phyloP scores from a whole-genome alignment of 2,888 invertebrate genomes.

The Ormia ochracea region DNA sequence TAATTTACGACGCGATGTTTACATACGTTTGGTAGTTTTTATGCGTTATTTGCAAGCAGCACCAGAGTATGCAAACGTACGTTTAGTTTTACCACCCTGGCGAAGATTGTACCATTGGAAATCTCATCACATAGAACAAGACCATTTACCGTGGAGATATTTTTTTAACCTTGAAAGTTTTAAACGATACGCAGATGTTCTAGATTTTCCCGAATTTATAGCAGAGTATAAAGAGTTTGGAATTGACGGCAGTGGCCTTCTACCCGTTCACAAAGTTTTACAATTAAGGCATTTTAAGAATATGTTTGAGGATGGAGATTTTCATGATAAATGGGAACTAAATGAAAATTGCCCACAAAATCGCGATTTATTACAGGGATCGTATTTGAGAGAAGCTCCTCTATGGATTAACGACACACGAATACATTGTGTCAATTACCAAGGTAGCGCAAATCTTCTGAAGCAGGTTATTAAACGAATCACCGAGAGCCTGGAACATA shows the following conservation, averaged over 20 bases:
- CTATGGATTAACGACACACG: constrained; percentile 80
- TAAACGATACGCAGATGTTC: constrained; percentile 83
- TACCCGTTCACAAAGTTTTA: constrained; percentile 85
- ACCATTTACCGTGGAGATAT: constrained; percentile 85
- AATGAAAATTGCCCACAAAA: constrained; percentile 78
- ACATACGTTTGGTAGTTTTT: constrained; percentile 92
- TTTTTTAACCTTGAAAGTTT: constrained; percentile 92
- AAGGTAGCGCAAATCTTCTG: constrained; percentile 85
- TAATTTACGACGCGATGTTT: constrained; percentile 96
- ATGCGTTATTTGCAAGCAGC: constrained; percentile 82
- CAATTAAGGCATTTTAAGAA: constrained; percentile 90
- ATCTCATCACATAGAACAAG: constrained; percentile 79
- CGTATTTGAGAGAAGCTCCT: constrained; percentile 84
- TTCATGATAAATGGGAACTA: constrained; percentile 90
- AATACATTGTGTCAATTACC: constrained; percentile 85
- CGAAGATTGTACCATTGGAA: constrained; percentile 93
- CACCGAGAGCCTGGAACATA: constrained; percentile 5
- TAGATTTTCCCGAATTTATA: constrained; percentile 90
- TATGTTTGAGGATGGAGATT: constrained; percentile 88
- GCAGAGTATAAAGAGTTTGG: constrained; percentile 78
- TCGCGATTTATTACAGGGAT: constrained; percentile 65
- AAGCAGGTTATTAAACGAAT: constrained; percentile 77
- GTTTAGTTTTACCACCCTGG: constrained; percentile 94
- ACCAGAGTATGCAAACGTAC: constrained; percentile 77
- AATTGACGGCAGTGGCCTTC: constrained; percentile 63